A percentile compares a stretch with the other conserved stretches of the same genome.
Evolutionary conservation across 2,113 vertebrate species (phyloP).

Genomic region (Microcebus murinus): DNA sequence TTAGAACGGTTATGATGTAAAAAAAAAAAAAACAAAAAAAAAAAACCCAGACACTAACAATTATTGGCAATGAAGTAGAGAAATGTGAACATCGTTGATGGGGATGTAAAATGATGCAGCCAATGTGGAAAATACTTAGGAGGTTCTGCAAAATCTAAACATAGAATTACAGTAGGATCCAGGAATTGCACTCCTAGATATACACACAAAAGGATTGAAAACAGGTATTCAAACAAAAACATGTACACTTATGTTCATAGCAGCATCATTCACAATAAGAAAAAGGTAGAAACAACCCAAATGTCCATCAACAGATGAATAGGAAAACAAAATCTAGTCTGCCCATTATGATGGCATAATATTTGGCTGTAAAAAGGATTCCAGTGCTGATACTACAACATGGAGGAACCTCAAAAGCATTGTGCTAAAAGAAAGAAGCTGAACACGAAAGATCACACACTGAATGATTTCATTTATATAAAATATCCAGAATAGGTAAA

Average conservation of each 20-base stretch:
- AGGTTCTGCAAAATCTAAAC: too few relatives aligned
- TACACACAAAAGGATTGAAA: neutral
- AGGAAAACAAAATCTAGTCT: rapidly evolving
- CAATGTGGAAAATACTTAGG: neutral
- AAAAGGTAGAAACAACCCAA: neutral
- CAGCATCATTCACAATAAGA: neutral
- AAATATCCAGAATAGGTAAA: too few relatives aligned
- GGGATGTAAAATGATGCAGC: neutral
- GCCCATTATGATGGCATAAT: rapidly evolving
- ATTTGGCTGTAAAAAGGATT: neutral
- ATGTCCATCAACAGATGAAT: neutral
- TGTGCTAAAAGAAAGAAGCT: neutral
- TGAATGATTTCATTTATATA: rapidly evolving
- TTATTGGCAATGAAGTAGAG: neutral
- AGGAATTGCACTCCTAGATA: too few relatives aligned
- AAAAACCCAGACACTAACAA: too few relatives aligned
- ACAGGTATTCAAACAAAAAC: neutral
- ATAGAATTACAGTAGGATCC: too few relatives aligned
- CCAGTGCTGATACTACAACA: rapidly evolving
- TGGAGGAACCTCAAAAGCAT: neutral
- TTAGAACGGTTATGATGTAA: neutral
- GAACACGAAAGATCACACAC: rapidly evolving
- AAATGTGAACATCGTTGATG: rapidly evolving
- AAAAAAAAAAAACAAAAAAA: too few relatives aligned
- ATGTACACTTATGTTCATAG: neutral